These are phyloP conservation scores for Neuroterus valhalla DNA, from an alignment of 1,140 invertebrate genomes.

Conservation along the genomic window DNA sequence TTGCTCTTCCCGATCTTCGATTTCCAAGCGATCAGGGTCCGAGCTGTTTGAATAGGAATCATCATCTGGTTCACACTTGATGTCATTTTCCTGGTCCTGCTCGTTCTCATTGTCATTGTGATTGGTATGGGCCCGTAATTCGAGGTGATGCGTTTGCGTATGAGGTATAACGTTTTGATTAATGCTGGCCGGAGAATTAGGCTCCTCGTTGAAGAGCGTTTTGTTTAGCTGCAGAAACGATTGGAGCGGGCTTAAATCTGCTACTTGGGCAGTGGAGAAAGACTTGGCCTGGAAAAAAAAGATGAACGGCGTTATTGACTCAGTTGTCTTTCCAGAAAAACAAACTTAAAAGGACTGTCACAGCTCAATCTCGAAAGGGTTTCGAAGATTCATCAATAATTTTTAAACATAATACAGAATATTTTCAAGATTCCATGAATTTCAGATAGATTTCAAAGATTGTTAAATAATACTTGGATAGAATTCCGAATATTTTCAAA, in stretches of 20 bases:
- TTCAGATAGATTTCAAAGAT: no score
- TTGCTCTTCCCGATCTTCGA: conserved; percentile 70
- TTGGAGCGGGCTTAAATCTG: conserved; percentile 65
- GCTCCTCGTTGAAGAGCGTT: conserved; percentile 69
- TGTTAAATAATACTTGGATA: no score
- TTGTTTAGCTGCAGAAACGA: conserved; percentile 71
- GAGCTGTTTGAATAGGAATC: conserved; percentile 75
- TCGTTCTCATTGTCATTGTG: no score
- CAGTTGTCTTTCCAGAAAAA: conserved; percentile 26
- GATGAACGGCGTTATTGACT: conserved; percentile 29
- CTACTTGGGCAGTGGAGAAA: conserved; percentile 72
- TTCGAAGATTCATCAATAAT: no score
- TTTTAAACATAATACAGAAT: no score
- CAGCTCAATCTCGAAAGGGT: no score
- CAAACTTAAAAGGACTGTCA: no score
- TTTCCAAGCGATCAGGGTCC: conserved; percentile 77
- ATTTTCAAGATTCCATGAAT: no score
- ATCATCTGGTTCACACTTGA: conserved; percentile 70
- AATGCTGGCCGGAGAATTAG: conserved; percentile 71
- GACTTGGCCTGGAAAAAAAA: conserved; percentile 64
- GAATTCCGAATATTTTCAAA: no score
- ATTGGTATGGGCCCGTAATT: conserved; percentile 57
- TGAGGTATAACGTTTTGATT: conserved; percentile 72
- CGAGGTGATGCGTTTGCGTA: conserved; percentile 68
- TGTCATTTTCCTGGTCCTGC: conserved; percentile 59